Base-by-base conservation (phyloP, 2,888 invertebrate species). In the Busseola fusca region DNA sequence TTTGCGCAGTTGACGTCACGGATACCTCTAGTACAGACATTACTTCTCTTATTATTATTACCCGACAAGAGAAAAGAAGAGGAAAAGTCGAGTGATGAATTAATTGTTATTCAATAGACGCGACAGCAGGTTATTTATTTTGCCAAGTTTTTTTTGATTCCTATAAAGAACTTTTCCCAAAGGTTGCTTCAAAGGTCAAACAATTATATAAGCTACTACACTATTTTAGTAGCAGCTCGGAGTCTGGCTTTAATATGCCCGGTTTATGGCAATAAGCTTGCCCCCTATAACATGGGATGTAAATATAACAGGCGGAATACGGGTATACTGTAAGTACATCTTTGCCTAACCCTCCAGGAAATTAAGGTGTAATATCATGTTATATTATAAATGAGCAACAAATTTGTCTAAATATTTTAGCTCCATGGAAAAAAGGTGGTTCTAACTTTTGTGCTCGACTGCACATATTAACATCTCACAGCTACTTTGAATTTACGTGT, bases 391-490 rank as follows among this genome's bases (percentile, higher is more conserved):
- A 30, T 30, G 16, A 16, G 3, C 18, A 34, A 9, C 12, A 25
- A 21, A 25, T 9, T 40, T 21, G 21, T 56, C 5, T 14, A 18
- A 56, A 58, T 27, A 59, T 30, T 30, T 21, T 40, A 30, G 21
- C 27, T 25, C 3, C 12, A 42, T 5, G n/a, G n/a, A 27, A 71
- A 37, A 42, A 48, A 5, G 1, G 0, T 14, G 6, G 1, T 7
- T 18, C 3, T 0, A 14, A 30, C 5, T 71, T 65, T 58, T 80
- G 77, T 72, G 10, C 64, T 45, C 37, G 73, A 77, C 60, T 74
- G 72, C 50, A 76, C 82, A 65, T 77, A 77, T 84, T 82, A 82
- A 82, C 76, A 80, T 82, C 76, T 74, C 76, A 54, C 65, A 60
- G 75, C 76, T 74, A 72, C 54, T 74, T 76, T 70, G 72, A 71